Base-by-base conservation (phyloP, 2,797 vertebrate species). In the Anabas testudineus region DNA sequence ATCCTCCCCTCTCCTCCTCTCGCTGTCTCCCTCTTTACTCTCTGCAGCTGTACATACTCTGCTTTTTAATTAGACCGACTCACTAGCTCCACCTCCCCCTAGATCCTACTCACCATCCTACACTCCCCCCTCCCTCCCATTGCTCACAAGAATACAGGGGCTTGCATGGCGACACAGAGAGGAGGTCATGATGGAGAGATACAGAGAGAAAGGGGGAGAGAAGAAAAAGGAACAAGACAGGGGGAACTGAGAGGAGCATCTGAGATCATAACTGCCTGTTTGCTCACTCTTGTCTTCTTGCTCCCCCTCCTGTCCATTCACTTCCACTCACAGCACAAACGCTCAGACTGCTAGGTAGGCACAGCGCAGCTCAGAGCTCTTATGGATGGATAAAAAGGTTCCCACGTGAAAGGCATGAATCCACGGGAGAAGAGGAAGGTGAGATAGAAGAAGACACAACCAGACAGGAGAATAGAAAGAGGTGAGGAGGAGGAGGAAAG, bases 21-120 rank as follows among this genome's bases (percentile, higher is more conserved):
- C 54, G 51, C 80, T 47, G 46, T 74, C 74, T 81, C 80, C 76
- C 71, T 78, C 73, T 71, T 58, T 46, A 65, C 87, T 90, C 87
- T 90, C 91, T 90, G 90, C 93, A 91, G 87, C 91, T 90, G 87
- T 90, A 91, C 92, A 89, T 93, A 92, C 92, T 93, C 92, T 94
- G 91, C 90, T 93, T 93, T 93, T 93, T 94, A 93, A 94, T 94
- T 93, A 93, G 91, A 91, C 83, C 74, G 71, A 86, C 85, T 87
- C 85, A 36, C 74, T 87, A 72, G 88, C 89, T 83, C 91, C 91
- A 74, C 90, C 91, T 78, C 84, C 80, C 63, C 66, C 71, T 78
- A 69, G 81, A 76, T 85, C 75, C 77, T 59, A 78, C 76, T 80
- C 75, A 81, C 74, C 70, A 48, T 67, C 84, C 51, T 67, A 48